These are phyloP conservation scores for Platanista minor DNA, from an alignment of 2,113 vertebrate species.

Conservation along the genomic window DNA sequence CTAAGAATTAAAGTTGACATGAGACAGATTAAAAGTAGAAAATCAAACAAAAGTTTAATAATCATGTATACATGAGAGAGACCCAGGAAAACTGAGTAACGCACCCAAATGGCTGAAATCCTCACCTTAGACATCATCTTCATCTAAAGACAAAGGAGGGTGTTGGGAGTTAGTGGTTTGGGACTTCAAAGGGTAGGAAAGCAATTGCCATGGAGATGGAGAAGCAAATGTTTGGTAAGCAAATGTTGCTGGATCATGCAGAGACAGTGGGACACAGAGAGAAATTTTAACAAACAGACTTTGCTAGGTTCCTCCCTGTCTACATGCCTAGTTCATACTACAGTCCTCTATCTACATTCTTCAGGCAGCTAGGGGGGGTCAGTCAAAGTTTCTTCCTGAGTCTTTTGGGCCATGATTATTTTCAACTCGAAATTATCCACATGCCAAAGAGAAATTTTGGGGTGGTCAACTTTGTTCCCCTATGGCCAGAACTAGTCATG, in stretches of 20 bases:
- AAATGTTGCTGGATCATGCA: neutral
- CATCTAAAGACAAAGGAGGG: neutral
- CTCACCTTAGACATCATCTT: neutral
- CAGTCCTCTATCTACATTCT: neutral
- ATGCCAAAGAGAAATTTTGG: neutral
- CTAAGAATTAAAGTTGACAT: neutral
- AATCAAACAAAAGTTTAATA: neutral
- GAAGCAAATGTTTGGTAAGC: neutral
- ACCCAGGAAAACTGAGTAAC: neutral
- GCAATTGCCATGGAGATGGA: neutral
- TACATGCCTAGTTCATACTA: neutral
- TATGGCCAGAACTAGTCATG: neutral
- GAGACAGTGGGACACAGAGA: neutral
- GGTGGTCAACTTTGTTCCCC: neutral
- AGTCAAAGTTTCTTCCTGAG: neutral
- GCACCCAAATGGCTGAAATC: neutral
- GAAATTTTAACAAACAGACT: neutral
- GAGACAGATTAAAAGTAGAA: neutral
- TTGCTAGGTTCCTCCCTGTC: neutral
- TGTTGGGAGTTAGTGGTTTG: neutral
- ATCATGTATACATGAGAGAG: neutral
- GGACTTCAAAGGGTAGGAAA: neutral
- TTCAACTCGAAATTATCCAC: neutral
- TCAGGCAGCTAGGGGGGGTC: neutral
- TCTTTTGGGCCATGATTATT: neutral